Conservation (phyloP, 35 echinoderm and acorn worm genomes). For the Apostichopus japonicus region DNA sequence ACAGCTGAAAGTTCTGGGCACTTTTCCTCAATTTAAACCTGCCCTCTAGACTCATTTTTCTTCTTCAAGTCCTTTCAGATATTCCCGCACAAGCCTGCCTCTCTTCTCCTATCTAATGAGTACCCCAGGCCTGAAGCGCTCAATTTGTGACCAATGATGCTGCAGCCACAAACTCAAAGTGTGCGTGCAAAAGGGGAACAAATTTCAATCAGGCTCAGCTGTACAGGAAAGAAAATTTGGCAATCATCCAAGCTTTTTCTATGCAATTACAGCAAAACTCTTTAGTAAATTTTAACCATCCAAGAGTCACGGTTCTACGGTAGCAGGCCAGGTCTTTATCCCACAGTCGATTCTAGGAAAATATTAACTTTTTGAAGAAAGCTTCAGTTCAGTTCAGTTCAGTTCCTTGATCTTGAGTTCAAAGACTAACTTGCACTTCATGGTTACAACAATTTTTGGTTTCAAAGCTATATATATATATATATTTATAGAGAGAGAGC, state of each 20-base stretch:
- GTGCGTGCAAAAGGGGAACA: conserved; percentile 24
- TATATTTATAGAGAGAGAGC: too few relatives aligned
- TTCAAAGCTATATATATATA: too few relatives aligned
- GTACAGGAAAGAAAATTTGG: neutral
- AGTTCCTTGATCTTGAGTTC: too few relatives aligned
- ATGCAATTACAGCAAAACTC: neutral
- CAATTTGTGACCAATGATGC: conserved; percentile 45
- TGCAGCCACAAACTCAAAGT: neutral
- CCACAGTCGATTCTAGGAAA: too few relatives aligned
- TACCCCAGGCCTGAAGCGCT: conserved; percentile 37
- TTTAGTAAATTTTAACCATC: neutral
- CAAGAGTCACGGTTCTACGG: neutral
- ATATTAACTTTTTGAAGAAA: too few relatives aligned
- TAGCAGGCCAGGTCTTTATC: neutral
- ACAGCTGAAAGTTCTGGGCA: conserved; percentile 32
- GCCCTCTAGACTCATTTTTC: conserved; percentile 20
- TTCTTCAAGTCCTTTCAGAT: neutral
- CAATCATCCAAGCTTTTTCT: neutral
- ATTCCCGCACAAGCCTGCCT: neutral
- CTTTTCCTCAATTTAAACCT: conserved; percentile 46
- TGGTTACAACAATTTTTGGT: too few relatives aligned
- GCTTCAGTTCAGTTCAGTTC: too few relatives aligned
- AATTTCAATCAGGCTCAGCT: neutral
- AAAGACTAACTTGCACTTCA: too few relatives aligned
- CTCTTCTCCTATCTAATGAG: neutral